Evolutionary conservation across 1,140 invertebrate species (phyloP), one percentile per base, ranked within the genome.

Genomic region (Drosophila kepulauana): DNA sequence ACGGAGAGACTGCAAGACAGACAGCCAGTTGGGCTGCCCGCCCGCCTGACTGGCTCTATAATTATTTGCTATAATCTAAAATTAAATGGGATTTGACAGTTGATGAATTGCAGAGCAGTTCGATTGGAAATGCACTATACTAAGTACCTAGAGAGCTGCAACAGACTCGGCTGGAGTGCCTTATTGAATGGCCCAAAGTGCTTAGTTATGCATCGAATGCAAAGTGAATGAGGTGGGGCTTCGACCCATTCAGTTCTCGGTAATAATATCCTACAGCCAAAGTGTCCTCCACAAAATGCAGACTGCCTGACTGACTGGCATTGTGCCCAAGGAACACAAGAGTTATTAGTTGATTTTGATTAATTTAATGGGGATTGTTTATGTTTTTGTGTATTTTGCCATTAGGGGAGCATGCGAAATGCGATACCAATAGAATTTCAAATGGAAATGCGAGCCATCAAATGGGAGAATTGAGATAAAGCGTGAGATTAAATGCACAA

Each of bases 51-150:
- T 41, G 20, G 52, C 62, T 76, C 75, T 75, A 87, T 82, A 87
- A 87, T 82, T 87, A 88, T 87, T 87, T 87, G 84, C 79, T 68
- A 88, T 88, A 88, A 87, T 87, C 82, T 79, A 74, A 82, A 88
- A 71, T 80, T 87, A 79, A 87, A 87, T 87, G 82, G 82, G 79
- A 87, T 87, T 87, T 87, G 82, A 87, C 82, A 86, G 79, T 87
- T 87, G 82, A 87, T 87, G 82, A 87, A 87, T 87, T 86, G 82
- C 79, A 64, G 57, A 86, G 82, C 56, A 86, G 79, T 82, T 86
- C 82, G 75, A 81, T 86, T 79, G 71, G 67, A 73, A 79, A 87
- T 87, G 75, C 82, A 79, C 41, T 57, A 75, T 52, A 20, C 58
- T n/a, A 59, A 68, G 65, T 57, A 73, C 57, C 65, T 59, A 13